A percentile compares a stretch with the other conserved stretches of the same genome.
phyloP scores from a whole-genome alignment of 1,140 invertebrate genomes.

The Amphibalanus amphitrite region DNA sequence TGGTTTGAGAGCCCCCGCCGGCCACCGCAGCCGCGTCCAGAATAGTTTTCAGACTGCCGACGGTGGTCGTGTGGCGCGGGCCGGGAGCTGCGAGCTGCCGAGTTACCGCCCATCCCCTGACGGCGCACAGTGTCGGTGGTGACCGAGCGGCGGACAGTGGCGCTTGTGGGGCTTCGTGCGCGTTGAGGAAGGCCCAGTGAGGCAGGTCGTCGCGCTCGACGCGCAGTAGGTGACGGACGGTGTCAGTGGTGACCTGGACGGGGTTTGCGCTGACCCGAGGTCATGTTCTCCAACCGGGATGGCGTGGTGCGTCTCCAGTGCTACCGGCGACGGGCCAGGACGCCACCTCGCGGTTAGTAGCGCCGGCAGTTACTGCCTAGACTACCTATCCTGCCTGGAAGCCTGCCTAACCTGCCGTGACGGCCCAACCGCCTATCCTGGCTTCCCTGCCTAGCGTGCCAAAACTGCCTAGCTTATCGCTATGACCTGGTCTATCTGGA shows the following conservation, averaged over 20 bases:
- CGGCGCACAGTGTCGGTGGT: too few species aligned
- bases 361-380: too few species aligned
- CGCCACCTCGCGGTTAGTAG: neutral
- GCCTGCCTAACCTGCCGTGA: too few species aligned
- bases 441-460: too few species aligned
- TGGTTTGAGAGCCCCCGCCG: too few species aligned
- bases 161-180: neutral
- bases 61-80: neutral
- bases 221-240: neutral
- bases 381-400: too few species aligned
- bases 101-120: too few species aligned
- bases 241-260: neutral
- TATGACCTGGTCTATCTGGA: too few species aligned
- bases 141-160: too few species aligned
- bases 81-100: neutral
- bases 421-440: too few species aligned
- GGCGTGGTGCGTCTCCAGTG: neutral
- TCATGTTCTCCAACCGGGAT: neutral
- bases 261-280: neutral
- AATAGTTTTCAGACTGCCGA: neutral
- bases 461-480: too few species aligned
- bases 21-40: too few species aligned
- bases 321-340: neutral
- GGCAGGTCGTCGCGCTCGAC: neutral
- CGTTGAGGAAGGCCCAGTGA: neutral